Conservation (phyloP, 2,888 invertebrate genomes). For the Steinernema hermaphroditum region DNA sequence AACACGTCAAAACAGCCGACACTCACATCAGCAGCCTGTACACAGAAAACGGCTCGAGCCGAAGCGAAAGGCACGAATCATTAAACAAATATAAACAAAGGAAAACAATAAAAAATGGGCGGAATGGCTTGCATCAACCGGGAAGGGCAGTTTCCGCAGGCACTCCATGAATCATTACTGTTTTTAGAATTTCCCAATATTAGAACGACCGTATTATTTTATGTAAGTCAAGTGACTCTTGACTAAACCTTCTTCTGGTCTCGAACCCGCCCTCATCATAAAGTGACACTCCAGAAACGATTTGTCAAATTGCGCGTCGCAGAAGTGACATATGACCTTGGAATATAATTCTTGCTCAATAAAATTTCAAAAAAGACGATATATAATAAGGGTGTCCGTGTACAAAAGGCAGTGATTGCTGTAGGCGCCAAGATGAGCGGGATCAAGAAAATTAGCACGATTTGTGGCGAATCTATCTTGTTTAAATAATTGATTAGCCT, state of each 20-base stretch:
- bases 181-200: no score
- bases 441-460: no score
- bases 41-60: background rate
- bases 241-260: background rate
- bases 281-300: background rate
- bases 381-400: background rate
- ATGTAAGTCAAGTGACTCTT: background rate
- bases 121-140: background rate
- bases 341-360: background rate
- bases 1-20: background rate
- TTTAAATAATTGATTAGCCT: no score
- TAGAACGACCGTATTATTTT: no score
- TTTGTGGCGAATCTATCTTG: no score
- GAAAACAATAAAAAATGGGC: background rate
- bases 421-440: no score
- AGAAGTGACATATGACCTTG: background rate
- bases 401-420: background rate
- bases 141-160: no score
- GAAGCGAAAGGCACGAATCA: background rate
- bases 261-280: background rate
- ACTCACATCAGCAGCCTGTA: background rate
- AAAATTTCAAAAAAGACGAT: background rate
- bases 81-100: background rate
- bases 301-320: conserved; percentile 1
- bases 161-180: no score